phyloP scores from a whole-genome alignment of 2,888 invertebrate genomes.

The Cryptops parisi region DNA sequence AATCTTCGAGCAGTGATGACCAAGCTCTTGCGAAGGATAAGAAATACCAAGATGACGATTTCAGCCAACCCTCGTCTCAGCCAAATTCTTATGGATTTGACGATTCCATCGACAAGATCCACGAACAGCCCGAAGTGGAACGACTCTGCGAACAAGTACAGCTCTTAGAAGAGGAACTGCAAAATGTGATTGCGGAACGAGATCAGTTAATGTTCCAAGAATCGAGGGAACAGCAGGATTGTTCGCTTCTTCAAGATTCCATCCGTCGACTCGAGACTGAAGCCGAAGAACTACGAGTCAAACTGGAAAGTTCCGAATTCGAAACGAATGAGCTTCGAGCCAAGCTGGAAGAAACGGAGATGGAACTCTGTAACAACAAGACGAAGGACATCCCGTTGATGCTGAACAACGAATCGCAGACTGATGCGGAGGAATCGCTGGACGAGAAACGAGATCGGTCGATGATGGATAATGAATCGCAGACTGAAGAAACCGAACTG shows the following conservation, averaged over 20 bases:
- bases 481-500: not conserved
- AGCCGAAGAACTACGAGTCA: not conserved
- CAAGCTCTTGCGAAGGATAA: too few species aligned
- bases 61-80: too few species aligned
- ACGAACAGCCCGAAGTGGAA: not conserved
- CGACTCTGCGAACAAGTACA: not conserved
- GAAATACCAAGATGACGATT: too few species aligned
- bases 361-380: not conserved
- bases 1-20: too few species aligned
- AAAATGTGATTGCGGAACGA: conserved; percentile 2
- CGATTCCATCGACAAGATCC: not conserved
- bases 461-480: too few species aligned
- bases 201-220: conserved; percentile 8
- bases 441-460: too few species aligned
- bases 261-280: conserved; percentile 1
- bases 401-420: too few species aligned
- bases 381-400: too few species aligned
- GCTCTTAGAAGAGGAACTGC: not conserved
- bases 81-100: not conserved
- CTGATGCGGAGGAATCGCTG: too few species aligned
- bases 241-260: not conserved
- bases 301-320: conserved; percentile 6
- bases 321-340: conserved; percentile 1
- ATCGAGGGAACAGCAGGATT: not conserved
- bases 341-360: conserved; percentile 3